Conservation (phyloP, 30 jellyfish, hydroid and myxozoan genomes). For the Turritopsis dohrnii region DNA sequence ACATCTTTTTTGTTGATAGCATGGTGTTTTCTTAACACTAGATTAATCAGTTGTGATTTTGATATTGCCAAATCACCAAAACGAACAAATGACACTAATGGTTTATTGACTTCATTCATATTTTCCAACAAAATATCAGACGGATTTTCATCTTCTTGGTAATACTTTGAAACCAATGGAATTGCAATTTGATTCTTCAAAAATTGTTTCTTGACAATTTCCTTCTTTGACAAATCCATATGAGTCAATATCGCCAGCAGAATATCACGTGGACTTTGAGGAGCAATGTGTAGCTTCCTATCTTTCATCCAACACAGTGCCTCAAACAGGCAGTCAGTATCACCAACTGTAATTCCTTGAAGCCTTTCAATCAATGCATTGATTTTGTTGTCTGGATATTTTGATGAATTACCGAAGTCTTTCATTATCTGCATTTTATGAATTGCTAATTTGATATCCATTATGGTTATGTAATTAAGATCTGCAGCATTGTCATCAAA, state of each 20-base stretch:
- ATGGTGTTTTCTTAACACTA: not conserved
- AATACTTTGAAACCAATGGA: not conserved
- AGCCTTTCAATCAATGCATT: not conserved
- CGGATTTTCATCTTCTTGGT: not conserved
- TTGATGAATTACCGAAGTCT: not conserved
- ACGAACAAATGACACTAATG: not conserved
- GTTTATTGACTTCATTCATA: not conserved
- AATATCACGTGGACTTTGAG: not conserved
- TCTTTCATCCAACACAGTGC: not conserved
- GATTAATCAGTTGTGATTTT: not conserved
- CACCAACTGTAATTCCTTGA: not conserved
- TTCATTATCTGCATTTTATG: not conserved
- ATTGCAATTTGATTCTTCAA: not conserved
- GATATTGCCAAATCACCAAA: not conserved
- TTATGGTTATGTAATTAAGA: not conserved
- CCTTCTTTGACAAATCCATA: not conserved
- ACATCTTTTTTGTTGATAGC: not conserved
- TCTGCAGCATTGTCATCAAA: not conserved
- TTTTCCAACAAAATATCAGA: not conserved
- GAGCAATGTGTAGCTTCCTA: not conserved
- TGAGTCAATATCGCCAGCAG: not conserved
- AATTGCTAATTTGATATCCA: not conserved
- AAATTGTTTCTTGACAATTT: not conserved
- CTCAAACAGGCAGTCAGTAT: not conserved
- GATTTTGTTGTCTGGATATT: not conserved